Conservation (phyloP, 2,113 vertebrate species). For the Ardeotis arabs region DNA sequence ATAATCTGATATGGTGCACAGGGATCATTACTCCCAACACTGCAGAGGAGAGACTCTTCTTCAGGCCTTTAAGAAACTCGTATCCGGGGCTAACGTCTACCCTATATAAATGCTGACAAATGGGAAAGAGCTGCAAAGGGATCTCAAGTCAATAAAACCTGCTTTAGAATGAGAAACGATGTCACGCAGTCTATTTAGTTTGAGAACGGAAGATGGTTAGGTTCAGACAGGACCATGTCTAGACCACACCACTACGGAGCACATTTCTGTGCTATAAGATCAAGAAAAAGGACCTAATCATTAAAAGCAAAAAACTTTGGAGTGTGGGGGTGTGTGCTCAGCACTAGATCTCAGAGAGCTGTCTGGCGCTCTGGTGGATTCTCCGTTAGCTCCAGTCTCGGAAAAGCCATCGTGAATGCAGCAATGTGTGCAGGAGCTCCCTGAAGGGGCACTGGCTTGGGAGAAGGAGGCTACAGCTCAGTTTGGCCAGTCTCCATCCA, state of each 20-base stretch:
- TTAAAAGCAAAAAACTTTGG: not conserved
- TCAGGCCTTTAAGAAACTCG: not conserved
- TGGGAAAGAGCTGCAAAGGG: not conserved
- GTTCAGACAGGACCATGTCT: not conserved
- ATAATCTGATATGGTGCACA: not conserved
- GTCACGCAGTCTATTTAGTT: not conserved
- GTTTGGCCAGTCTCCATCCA: not conserved
- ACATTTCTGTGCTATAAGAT: not conserved
- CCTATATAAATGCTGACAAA: not conserved
- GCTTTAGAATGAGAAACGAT: not conserved
- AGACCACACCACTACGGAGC: not conserved
- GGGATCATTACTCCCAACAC: not conserved
- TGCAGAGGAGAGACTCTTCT: not conserved
- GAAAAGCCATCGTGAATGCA: not conserved
- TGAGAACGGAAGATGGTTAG: not conserved
- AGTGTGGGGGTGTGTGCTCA: not conserved
- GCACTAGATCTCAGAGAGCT: not conserved
- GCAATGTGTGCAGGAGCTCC: not conserved
- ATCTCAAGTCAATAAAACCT: not conserved
- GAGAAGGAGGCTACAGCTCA: not conserved
- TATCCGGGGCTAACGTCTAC: not conserved
- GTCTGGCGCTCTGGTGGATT: not conserved
- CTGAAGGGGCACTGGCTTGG: not conserved
- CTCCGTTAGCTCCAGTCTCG: not conserved
- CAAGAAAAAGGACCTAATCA: not conserved